A percentile compares a stretch with the other conserved stretches of the same genome.
These are phyloP conservation scores for Netta rufina DNA, from an alignment of 2,797 vertebrate genomes.

Conservation along the genomic window DNA sequence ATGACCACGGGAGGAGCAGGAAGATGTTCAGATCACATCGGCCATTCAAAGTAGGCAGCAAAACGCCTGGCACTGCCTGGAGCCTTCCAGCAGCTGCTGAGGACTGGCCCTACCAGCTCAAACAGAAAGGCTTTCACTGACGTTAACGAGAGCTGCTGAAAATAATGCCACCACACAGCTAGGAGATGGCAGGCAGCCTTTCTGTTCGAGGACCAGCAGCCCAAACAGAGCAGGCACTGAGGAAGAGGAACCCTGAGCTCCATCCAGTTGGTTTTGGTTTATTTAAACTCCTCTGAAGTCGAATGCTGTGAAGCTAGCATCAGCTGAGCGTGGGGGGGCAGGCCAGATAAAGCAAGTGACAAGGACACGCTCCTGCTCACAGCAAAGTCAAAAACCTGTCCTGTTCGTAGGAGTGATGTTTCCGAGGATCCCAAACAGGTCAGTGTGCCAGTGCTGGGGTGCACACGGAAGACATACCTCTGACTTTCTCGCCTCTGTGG, in stretches of 20 bases:
- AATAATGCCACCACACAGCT: slow-evolving; percentile 47
- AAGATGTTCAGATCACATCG: not conserved
- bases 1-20: not conserved
- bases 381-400: not conserved
- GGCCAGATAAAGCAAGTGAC: not conserved
- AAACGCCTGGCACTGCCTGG: slow-evolving; percentile 54
- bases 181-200: not conserved
- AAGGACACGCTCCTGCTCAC: not conserved
- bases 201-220: not conserved
- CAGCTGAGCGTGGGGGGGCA: not conserved
- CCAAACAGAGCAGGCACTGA: slow-evolving; percentile 19
- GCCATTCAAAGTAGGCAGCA: slow-evolving; percentile 5
- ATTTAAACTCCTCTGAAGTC: not conserved
- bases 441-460: not conserved
- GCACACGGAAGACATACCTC: not conserved
- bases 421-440: not conserved
- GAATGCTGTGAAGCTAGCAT: not conserved
- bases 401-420: not conserved
- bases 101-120: not conserved
- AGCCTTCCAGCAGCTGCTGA: slow-evolving; percentile 42
- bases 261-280: not conserved
- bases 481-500: accelerated
- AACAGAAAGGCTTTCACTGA: slow-evolving; percentile 68
- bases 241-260: not conserved
- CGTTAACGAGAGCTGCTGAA: not conserved